Percentiles rank a stretch among this genome's conserved stretches.
phyloP scores from a whole-genome alignment of 1,140 invertebrate genomes.

The Magallana gigas region DNA sequence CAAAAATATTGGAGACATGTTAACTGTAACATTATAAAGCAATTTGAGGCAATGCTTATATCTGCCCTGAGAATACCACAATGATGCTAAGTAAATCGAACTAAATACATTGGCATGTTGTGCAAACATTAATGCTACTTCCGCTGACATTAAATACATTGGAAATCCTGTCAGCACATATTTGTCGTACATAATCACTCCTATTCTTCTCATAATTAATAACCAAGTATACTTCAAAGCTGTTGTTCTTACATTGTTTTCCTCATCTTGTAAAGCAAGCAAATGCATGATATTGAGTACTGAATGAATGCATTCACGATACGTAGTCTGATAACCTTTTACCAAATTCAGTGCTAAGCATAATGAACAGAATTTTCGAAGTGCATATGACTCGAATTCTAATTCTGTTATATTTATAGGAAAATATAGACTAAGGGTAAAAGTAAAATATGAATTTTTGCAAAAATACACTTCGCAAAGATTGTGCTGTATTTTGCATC shows the following conservation, averaged over 20 bases:
- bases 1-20: neutral
- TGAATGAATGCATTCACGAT: neutral
- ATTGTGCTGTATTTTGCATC: neutral
- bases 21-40: neutral
- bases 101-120: too few species aligned
- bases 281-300: neutral
- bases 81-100: too few species aligned
- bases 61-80: too few species aligned
- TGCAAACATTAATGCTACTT: too few species aligned
- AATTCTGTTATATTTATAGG: neutral
- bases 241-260: neutral
- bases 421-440: neutral
- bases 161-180: too few species aligned
- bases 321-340: conserved; percentile 2
- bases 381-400: neutral
- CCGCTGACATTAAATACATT: too few species aligned
- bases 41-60: too few species aligned
- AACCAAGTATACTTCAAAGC: neutral
- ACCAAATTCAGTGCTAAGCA: neutral
- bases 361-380: neutral
- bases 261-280: neutral
- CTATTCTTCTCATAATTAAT: neutral
- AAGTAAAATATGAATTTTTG: neutral
- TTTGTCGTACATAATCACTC: too few species aligned
- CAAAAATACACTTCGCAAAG: neutral